phyloP scores from a whole-genome alignment of 2,113 vertebrate genomes.

The Benitochromis conjunctus region DNA sequence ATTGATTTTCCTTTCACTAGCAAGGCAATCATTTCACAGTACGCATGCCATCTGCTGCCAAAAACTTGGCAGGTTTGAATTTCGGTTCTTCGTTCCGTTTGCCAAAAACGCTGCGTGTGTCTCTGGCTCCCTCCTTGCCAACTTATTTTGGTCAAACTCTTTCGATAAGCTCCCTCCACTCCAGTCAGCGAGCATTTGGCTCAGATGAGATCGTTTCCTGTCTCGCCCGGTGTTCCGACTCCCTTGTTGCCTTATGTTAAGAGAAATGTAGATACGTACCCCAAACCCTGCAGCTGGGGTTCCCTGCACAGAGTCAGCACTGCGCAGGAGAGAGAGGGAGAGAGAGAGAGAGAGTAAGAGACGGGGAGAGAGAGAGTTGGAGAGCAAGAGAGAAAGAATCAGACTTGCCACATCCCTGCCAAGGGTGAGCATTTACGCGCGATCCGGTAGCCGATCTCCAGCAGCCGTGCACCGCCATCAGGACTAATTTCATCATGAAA shows the following conservation, averaged over 20 bases:
- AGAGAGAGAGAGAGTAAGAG: background rate
- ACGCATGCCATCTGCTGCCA: constrained; percentile 63
- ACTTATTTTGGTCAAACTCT: constrained; percentile 58
- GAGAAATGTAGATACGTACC: constrained; percentile 15
- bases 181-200: constrained; percentile 15
- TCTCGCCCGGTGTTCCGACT: background rate
- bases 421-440: constrained; percentile 61
- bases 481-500: constrained; percentile 51
- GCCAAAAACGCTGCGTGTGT: constrained; percentile 52
- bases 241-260: constrained; percentile 5
- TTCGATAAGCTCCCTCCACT: constrained; percentile 18
- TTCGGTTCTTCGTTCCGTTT: background rate
- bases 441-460: constrained; percentile 27
- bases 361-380: background rate
- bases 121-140: constrained; percentile 27
- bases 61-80: constrained; percentile 48
- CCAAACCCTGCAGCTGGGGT: constrained; percentile 60
- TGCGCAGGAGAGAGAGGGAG: constrained; percentile 40
- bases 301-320: constrained; percentile 49
- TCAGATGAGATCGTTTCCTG: constrained; percentile 20
- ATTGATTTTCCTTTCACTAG: constrained; percentile 6
- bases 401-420: constrained; percentile 45
- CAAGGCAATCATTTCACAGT: constrained; percentile 33
- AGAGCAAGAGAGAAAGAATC: background rate
- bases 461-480: background rate